These are phyloP conservation scores for Intellagama lesueurii DNA, from an alignment of 2,797 vertebrate genomes.

Conservation along the genomic window DNA sequence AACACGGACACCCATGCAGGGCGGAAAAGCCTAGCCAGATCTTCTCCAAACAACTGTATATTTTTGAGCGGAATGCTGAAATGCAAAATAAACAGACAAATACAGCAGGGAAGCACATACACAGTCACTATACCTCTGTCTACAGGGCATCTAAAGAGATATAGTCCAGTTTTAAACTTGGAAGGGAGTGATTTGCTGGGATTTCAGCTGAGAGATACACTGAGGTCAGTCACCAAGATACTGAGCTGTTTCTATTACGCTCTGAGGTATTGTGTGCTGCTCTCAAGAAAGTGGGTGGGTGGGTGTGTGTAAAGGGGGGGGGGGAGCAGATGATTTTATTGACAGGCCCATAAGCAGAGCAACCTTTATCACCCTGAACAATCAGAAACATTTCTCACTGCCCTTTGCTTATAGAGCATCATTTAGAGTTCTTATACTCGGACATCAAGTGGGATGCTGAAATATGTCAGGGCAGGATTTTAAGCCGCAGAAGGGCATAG, in stretches of 20 bases:
- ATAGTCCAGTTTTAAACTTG: constrained; percentile 78
- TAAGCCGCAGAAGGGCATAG: neutral
- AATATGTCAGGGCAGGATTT: neutral
- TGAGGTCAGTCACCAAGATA: constrained; percentile 97
- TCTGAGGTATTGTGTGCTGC: constrained; percentile 93
- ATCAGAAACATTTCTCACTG: neutral
- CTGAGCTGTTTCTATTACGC: constrained; percentile 92
- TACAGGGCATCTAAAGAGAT: constrained; percentile 70
- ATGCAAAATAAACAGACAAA: neutral
- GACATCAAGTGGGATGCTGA: neutral
- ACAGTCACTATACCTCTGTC: neutral
- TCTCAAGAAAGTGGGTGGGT: constrained; percentile 81
- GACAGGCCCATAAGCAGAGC: constrained; percentile 65
- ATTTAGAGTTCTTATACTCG: neutral
- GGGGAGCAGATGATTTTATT: constrained; percentile 19
- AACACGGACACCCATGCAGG: constrained; percentile 29
- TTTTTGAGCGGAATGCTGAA: neutral
- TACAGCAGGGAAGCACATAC: neutral
- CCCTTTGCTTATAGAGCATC: neutral
- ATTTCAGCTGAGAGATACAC: constrained; percentile 81
- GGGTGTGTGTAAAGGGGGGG: neutral
- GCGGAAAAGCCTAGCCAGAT: constrained; percentile 4
- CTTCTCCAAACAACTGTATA: neutral
- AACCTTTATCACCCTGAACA: neutral
- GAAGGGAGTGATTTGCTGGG: constrained; percentile 80